phyloP scores from a whole-genome alignment of 1,140 invertebrate genomes.

The Zaprionus ornatus region DNA sequence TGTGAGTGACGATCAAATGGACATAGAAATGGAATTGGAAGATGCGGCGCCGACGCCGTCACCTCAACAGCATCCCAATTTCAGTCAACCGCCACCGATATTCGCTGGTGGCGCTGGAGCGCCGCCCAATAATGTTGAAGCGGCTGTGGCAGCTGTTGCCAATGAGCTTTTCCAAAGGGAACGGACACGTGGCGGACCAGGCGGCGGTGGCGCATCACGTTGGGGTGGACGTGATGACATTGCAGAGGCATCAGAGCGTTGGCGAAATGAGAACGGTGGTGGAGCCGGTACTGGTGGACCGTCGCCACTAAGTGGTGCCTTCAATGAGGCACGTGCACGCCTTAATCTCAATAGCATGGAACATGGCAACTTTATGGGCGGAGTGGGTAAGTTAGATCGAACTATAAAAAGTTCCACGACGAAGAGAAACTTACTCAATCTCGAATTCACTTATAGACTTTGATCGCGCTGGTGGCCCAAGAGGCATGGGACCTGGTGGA shows the following conservation, averaged over 20 bases:
- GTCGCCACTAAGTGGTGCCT: conserved; percentile 42
- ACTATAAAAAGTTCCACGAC: neutral
- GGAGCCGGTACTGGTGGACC: conserved; percentile 38
- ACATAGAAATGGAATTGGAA: conserved; percentile 87
- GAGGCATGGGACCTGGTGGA: conserved; percentile 61
- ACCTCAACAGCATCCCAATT: conserved; percentile 53
- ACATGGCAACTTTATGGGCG: conserved; percentile 61
- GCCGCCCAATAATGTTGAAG: conserved; percentile 45
- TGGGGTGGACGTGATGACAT: conserved; percentile 73
- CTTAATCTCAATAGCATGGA: conserved; percentile 69
- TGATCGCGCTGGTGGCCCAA: conserved; percentile 60
- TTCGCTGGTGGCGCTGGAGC: conserved; percentile 21
- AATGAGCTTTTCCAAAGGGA: conserved; percentile 67
- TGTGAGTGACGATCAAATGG: conserved; percentile 87
- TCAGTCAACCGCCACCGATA: conserved; percentile 72
- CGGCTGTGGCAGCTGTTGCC: conserved; percentile 37
- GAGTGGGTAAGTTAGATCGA: conserved; percentile 35
- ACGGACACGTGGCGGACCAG: conserved; percentile 51
- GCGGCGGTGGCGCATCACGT: conserved; percentile 44
- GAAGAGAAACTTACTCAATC: neutral
- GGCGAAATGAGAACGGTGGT: conserved; percentile 63
- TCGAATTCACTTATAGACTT: conserved; percentile 41
- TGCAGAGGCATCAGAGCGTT: conserved; percentile 55
- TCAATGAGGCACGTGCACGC: conserved; percentile 67
- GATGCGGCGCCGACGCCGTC: conserved; percentile 48